These are phyloP conservation scores for Lypha dubia DNA, from an alignment of 2,888 invertebrate genomes.

Conservation along the genomic window DNA sequence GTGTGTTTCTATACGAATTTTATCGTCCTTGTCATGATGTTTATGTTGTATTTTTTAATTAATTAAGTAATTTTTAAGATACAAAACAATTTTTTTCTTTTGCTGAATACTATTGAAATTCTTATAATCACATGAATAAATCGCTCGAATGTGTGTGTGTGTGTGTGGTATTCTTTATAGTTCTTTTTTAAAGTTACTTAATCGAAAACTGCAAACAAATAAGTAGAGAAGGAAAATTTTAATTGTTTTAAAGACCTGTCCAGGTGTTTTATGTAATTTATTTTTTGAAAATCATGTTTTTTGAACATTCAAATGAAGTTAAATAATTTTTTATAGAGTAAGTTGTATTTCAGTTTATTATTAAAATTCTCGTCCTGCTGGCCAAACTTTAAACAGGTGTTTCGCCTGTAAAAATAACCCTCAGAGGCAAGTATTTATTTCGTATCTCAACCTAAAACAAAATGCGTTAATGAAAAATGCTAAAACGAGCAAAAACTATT, in stretches of 20 bases:
- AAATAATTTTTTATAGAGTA: background rate
- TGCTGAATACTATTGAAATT: conserved; percentile 55
- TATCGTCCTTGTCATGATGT: conserved; percentile 30
- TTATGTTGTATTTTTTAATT: conserved; percentile 60
- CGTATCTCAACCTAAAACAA: conserved; percentile 24
- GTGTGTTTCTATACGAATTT: background rate
- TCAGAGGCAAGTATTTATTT: background rate
- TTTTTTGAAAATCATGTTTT: background rate
- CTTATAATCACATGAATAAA: conserved; percentile 66
- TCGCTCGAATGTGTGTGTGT: conserved; percentile 42
- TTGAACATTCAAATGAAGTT: background rate
- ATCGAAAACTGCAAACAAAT: background rate
- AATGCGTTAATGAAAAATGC: conserved; percentile 40
- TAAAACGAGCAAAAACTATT: background rate
- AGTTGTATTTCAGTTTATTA: too few species aligned
- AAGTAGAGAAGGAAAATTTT: background rate
- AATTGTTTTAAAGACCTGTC: background rate
- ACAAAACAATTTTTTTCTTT: conserved; percentile 37
- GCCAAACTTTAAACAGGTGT: conserved; percentile 27
- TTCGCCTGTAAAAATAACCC: background rate
- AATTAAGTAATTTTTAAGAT: conserved; percentile 69
- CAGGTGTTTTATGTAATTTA: background rate
- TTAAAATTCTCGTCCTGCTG: background rate
- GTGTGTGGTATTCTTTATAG: background rate
- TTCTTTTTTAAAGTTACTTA: background rate